Evolutionary conservation across 2,888 invertebrate species (phyloP).

Genomic region (Saturnia japonica): DNA sequence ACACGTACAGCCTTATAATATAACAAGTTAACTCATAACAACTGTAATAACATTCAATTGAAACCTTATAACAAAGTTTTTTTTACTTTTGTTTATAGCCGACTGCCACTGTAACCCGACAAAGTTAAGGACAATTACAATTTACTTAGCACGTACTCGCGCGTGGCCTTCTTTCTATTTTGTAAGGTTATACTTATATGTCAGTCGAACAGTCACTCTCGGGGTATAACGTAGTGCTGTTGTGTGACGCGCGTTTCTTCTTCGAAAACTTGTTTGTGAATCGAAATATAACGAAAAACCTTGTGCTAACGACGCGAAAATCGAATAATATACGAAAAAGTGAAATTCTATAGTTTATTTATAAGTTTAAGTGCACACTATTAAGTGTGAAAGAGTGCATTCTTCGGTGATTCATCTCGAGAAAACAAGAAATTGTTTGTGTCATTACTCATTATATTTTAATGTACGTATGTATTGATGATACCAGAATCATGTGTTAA

Average conservation of each 20-base stretch:
- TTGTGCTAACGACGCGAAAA: slow-evolving; percentile 53
- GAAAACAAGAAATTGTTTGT: slow-evolving; percentile 72
- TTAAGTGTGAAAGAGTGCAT: slow-evolving; percentile 64
- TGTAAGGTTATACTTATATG: slow-evolving; percentile 69
- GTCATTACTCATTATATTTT: slow-evolving; percentile 48
- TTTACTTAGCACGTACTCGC: slow-evolving; percentile 46
- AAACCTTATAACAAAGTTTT: slow-evolving; percentile 59
- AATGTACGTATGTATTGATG: slow-evolving; percentile 54
- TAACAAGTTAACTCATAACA: slow-evolving; percentile 57
- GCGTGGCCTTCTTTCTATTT: slow-evolving; percentile 62
- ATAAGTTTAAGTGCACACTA: slow-evolving; percentile 53
- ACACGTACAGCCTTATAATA: slow-evolving; percentile 64
- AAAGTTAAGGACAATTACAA: slow-evolving; percentile 62
- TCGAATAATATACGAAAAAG: slow-evolving; percentile 46
- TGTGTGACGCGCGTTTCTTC: slow-evolving; percentile 51
- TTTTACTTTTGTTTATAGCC: slow-evolving; percentile 64
- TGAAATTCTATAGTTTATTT: slow-evolving; percentile 50
- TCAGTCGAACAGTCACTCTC: slow-evolving; percentile 59
- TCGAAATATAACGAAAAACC: slow-evolving; percentile 58
- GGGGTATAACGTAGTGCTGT: slow-evolving; percentile 47
- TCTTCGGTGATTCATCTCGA: slow-evolving; percentile 78
- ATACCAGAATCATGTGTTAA: slow-evolving; percentile 63
- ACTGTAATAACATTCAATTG: slow-evolving; percentile 54
- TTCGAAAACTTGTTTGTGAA: slow-evolving; percentile 64
- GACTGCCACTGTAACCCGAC: slow-evolving; percentile 54